Evolutionary conservation across 1,140 invertebrate species (phyloP), one percentile per base, ranked within the genome.

Genomic region (Eumeta japonica): DNA sequence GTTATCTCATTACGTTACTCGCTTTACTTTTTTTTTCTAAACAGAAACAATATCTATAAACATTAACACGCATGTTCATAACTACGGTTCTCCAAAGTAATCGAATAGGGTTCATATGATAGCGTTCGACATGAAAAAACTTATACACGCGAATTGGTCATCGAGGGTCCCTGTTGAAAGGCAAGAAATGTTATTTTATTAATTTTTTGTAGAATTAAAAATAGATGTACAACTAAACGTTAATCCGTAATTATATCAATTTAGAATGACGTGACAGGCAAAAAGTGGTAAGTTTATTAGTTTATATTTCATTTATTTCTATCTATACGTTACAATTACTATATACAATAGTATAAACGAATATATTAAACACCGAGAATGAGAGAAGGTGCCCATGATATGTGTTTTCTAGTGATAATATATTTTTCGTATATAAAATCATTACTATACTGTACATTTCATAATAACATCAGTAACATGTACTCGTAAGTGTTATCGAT

Each of bases 331-430:
- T 66, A 70, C 41, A 18, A 52, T 59, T 58, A 56, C 41, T 28
- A 28, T 46, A 11, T 36, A 50, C 31, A 30, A 38, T 44, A 50
- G 16, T 15, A 27, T 27, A 27, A 13, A 15, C 49, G 46, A 43
- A 53, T 53, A 50, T 39, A 50, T 47, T 39, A 50, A 62, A 68
- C 61, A 71, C 41, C 59, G 48, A 71, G 52, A 68, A 55, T 65
- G 55, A 62, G 52, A 56, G 50, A 60, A 61, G 52, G 64, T 66
- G 62, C 63, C 20, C 46, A 64, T 71, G 66, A 71, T 71, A 71
- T 71, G 65, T 68, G 48, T 57, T 43, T 29, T 54, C 61, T 66
- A 66, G 58, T 63, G 64, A 61, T 56, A 24, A 24, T 7, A 24
- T n/a, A 24, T n/a, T 24, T n/a, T 5, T 7, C n/a, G 20, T 7